These are phyloP conservation scores for Cerastis leucographa DNA, from an alignment of 2,888 invertebrate species.

Conservation along the genomic window DNA sequence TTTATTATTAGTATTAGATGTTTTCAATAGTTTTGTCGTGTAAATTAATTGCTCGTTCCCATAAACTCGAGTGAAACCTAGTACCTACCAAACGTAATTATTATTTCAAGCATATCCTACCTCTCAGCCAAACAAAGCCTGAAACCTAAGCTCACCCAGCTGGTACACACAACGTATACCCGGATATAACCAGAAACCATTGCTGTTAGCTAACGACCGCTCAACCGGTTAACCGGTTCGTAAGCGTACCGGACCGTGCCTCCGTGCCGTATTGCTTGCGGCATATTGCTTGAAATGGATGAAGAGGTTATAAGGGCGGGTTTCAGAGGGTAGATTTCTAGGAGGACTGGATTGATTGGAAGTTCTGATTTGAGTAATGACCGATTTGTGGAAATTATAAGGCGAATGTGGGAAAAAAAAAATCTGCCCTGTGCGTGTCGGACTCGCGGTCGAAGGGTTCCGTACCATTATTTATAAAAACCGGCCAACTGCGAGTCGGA, in stretches of 20 bases:
- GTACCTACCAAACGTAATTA: neutral
- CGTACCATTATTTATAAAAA: too few species aligned
- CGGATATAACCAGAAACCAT: constrained; percentile 31
- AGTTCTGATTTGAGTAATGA: neutral
- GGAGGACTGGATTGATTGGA: neutral
- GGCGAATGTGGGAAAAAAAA: too few species aligned
- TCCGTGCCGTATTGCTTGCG: constrained; percentile 42
- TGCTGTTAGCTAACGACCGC: constrained; percentile 30
- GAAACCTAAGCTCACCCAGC: neutral
- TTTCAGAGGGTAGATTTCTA: neutral
- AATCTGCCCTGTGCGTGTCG: too few species aligned
- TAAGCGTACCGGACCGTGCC: constrained; percentile 38
- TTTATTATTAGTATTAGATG: too few species aligned
- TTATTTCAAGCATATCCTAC: neutral
- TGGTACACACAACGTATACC: neutral
- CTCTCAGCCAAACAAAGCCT: neutral
- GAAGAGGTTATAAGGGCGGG: constrained; percentile 8
- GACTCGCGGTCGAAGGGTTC: too few species aligned
- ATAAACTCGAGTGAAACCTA: neutral
- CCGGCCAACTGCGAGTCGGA: too few species aligned
- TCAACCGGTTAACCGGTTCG: constrained; percentile 40
- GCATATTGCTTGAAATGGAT: constrained; percentile 39
- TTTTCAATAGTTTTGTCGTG: neutral
- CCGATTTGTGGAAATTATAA: too few species aligned
- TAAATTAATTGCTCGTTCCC: neutral